These are phyloP conservation scores for Drosophila watanabei DNA, from an alignment of 1,140 invertebrate species.

Conservation along the genomic window DNA sequence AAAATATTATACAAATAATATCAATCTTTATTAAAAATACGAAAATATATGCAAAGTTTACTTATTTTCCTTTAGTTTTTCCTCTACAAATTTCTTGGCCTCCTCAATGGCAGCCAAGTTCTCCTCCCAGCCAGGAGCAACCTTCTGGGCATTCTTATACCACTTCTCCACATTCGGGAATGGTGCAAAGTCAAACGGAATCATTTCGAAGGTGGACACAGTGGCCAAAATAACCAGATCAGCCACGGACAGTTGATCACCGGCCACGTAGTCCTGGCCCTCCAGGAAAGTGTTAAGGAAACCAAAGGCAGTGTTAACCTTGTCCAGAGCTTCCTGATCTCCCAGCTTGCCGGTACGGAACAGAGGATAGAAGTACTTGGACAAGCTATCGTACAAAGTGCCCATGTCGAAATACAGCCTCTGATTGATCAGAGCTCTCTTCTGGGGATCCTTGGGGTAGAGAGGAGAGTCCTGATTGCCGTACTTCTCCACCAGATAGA, in stretches of 20 bases:
- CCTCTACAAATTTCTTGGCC: slow-evolving; percentile 6
- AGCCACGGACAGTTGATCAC: slow-evolving; percentile 90
- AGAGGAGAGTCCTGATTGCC: slow-evolving; percentile 87
- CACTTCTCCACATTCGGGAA: slow-evolving; percentile 90
- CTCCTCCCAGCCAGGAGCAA: slow-evolving; percentile 87
- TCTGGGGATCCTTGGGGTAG: slow-evolving; percentile 89
- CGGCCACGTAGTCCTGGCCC: slow-evolving; percentile 88
- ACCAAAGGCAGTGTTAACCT: slow-evolving; percentile 88
- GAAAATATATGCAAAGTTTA: background rate
- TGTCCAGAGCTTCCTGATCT: slow-evolving; percentile 88
- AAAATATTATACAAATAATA: background rate
- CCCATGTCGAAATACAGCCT: slow-evolving; percentile 91
- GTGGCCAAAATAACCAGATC: slow-evolving; percentile 89
- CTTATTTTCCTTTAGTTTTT: background rate
- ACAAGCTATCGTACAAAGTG: slow-evolving; percentile 88
- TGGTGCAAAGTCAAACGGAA: slow-evolving; percentile 88
- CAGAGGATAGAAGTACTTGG: slow-evolving; percentile 89
- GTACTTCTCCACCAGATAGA: slow-evolving; percentile 90
- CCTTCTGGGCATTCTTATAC: slow-evolving; percentile 89
- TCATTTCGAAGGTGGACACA: slow-evolving; percentile 88
- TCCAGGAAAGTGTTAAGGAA: slow-evolving; percentile 90
- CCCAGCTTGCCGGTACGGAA: slow-evolving; percentile 88
- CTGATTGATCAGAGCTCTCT: slow-evolving; percentile 90
- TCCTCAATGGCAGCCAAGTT: slow-evolving; percentile 30
- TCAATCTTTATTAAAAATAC: background rate